A percentile compares a stretch with the other conserved stretches of the same genome.
Conservation (phyloP, 2,797 vertebrate genomes). For the Yasuhikotakia modesta region DNA sequence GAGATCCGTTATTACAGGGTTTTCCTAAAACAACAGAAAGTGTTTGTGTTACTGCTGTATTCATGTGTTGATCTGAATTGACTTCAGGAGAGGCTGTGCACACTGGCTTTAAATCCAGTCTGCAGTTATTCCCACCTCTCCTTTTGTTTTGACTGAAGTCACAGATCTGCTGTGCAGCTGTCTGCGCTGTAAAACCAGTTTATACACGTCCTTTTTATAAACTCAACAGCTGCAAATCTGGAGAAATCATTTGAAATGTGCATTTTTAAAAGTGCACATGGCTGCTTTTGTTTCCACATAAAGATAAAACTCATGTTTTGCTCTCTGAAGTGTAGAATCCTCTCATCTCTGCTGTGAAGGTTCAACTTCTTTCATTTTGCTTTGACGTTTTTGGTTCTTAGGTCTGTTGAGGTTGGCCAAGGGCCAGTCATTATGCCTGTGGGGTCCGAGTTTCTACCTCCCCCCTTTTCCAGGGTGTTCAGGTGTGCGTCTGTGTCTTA, state of each 20-base stretch:
- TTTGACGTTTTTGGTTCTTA: slow-evolving; percentile 56
- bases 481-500: slow-evolving; percentile 60
- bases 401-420: slow-evolving; percentile 67
- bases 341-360: not conserved
- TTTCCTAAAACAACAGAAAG: slow-evolving; percentile 58
- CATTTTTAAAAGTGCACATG: slow-evolving; percentile 50
- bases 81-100: not conserved
- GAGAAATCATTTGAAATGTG: slow-evolving; percentile 41
- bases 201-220: slow-evolving; percentile 27
- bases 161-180: slow-evolving; percentile 73
- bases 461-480: slow-evolving; percentile 51
- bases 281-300: slow-evolving; percentile 40
- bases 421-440: slow-evolving; percentile 58
- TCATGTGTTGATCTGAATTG: slow-evolving; percentile 31
- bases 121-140: not conserved
- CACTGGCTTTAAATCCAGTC: slow-evolving; percentile 1
- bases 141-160: slow-evolving; percentile 36
- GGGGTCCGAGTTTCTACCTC: slow-evolving; percentile 26
- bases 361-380: slow-evolving; percentile 51
- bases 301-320: slow-evolving; percentile 41
- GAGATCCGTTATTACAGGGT: slow-evolving; percentile 61
- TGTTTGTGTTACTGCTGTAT: slow-evolving; percentile 45
- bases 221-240: slow-evolving; percentile 3
- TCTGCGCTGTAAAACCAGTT: slow-evolving; percentile 63
- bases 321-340: slow-evolving; percentile 55